Conservation (phyloP, 2,113 vertebrate genomes). For the Emydura subglobosa region DNA sequence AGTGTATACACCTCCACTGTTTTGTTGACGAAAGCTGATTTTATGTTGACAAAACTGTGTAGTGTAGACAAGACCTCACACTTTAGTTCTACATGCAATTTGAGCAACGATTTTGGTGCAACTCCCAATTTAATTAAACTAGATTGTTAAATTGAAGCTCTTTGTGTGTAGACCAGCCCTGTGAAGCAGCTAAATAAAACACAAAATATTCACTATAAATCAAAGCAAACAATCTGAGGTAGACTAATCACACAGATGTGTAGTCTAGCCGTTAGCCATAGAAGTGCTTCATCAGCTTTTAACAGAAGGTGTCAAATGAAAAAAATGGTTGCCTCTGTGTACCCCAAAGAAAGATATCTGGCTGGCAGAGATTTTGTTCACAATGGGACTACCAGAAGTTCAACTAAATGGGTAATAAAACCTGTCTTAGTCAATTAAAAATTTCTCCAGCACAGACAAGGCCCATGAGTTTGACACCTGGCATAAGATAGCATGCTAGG, state of each 20-base stretch:
- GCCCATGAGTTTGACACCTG: background rate
- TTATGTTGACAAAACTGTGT: too few species aligned
- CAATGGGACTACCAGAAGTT: rapidly evolving
- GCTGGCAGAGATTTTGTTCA: background rate
- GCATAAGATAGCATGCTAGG: background rate
- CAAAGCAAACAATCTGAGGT: background rate
- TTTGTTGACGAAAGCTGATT: too few species aligned
- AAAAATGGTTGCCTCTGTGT: background rate
- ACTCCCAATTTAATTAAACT: background rate
- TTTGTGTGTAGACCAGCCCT: background rate
- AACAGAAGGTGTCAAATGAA: background rate
- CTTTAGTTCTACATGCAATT: background rate
- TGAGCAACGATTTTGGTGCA: background rate
- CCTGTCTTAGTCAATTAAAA: background rate
- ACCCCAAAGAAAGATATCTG: background rate
- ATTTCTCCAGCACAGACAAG: background rate
- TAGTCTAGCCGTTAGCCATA: too few species aligned
- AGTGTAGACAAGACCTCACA: too few species aligned
- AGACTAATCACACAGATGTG: background rate
- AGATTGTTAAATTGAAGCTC: background rate
- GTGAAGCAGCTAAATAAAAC: background rate
- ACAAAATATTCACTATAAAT: background rate
- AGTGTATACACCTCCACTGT: too few species aligned
- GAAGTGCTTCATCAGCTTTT: background rate
- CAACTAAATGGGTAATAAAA: background rate